Evolutionary conservation across 1,140 invertebrate species (phyloP), one percentile per base, ranked within the genome.

Genomic region (Scaptomyza graminum): DNA sequence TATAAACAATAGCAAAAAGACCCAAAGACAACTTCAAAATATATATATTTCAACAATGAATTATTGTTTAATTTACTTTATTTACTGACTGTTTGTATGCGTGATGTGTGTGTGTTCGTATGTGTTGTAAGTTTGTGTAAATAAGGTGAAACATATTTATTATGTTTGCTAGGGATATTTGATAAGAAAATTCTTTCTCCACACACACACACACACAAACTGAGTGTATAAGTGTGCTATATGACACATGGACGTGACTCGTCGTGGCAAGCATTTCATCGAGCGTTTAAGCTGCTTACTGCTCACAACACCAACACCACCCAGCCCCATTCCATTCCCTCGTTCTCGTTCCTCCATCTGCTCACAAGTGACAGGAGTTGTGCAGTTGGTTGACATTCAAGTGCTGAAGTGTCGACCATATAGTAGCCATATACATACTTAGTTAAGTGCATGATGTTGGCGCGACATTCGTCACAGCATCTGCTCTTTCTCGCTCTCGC

Each of bases 91-190:
- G 31, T 44, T 18, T 9, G 15, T 6, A n/a, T n/a, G n/a, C n/a
- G n/a, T n/a, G n/a, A n/a, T n/a, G n/a, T n/a, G n/a, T n/a, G n/a
- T n/a, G n/a, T n/a, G n/a, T n/a, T n/a, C n/a, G n/a, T 39, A 18
- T 59, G 43, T 65, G 9, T 34, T 3, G n/a, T 50, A 34, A 34
- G 44, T 22, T 34, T 44, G 44, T 51, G 52, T 44, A 71, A 71
- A 66, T 71, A 71, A 59, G 44, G 49, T 43, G 37, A 37, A 51
- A 57, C 54, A 65, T 65, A 56, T 65, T 65, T 57, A 57, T 50
- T 71, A 55, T 59, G 54, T 71, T 51, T 66, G 54, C 41, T 66
- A 41, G 13, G 46, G 49, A 66, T 66, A 66, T 71, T 71, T 71
- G 68, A 66, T 71, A 66, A 66, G 68, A 71, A 57, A 71, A 71